These are phyloP conservation scores for Spisula subtruncata DNA, from an alignment of 2,888 invertebrate genomes.

Conservation along the genomic window DNA sequence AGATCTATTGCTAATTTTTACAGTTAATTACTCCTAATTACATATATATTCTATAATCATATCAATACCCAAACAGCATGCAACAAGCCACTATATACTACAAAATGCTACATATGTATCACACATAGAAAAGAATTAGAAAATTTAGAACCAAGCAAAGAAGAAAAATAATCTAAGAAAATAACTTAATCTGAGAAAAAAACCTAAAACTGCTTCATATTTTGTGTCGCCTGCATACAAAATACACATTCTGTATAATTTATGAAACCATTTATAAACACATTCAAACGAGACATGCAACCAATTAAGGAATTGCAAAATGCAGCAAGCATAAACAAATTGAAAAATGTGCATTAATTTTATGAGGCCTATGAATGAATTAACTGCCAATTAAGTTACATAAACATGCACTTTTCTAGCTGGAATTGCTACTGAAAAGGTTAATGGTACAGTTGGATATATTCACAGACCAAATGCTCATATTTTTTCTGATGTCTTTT, in stretches of 20 bases:
- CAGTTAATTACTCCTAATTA: too few species aligned
- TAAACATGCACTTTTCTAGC: too few species aligned
- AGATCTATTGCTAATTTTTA: too few species aligned
- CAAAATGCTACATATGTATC: not conserved
- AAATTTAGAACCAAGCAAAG: not conserved
- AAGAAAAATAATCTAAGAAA: not conserved
- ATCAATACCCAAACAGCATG: conserved; percentile 1
- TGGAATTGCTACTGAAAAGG: too few species aligned
- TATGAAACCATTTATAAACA: not conserved
- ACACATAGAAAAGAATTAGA: not conserved
- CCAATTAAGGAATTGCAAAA: too few species aligned
- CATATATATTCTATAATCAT: not conserved
- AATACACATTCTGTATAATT: not conserved
- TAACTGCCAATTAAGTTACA: too few species aligned
- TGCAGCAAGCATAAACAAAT: too few species aligned
- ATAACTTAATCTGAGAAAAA: not conserved
- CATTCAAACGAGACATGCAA: not conserved
- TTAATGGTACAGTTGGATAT: not conserved
- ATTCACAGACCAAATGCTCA: too few species aligned
- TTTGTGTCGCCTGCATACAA: conserved; percentile 9
- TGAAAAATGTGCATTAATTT: too few species aligned
- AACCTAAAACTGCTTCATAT: not conserved
- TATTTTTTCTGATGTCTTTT: too few species aligned
- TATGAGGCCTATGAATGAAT: too few species aligned
- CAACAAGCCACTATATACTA: not conserved